Evolutionary conservation across 2,113 vertebrate species (phyloP).

Genomic region (Gallinago media): DNA sequence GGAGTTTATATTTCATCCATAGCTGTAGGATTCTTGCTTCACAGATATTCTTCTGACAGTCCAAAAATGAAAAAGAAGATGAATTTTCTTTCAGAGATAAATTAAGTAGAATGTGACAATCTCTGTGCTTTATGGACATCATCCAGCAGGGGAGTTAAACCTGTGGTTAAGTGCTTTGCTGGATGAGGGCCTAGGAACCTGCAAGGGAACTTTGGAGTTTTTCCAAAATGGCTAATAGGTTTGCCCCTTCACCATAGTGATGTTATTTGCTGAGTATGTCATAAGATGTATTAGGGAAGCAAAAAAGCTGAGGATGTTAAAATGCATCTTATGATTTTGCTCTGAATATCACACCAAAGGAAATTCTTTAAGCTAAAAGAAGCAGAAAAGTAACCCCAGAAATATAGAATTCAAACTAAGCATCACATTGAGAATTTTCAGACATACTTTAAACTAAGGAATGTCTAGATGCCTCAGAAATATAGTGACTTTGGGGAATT

Average conservation of each 20-base stretch:
- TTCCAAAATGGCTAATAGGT: neutral
- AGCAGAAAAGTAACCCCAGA: neutral
- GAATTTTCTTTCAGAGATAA: neutral
- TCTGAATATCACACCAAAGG: neutral
- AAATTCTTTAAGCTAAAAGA: neutral
- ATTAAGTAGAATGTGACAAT: neutral
- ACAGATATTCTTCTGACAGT: neutral
- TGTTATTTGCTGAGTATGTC: neutral
- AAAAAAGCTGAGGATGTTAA: neutral
- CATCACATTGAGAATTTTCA: neutral
- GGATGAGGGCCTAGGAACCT: neutral
- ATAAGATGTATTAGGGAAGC: neutral
- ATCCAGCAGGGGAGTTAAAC: neutral
- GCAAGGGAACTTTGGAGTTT: neutral
- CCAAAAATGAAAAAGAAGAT: neutral
- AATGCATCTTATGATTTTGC: neutral
- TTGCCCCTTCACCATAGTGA: neutral
- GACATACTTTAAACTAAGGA: neutral
- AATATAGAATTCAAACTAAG: neutral
- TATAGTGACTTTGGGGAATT: neutral
- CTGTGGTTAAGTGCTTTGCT: constrained; percentile 22
- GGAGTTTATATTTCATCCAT: neutral
- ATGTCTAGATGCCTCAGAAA: neutral
- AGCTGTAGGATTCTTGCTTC: neutral
- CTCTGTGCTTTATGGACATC: neutral